Conservation (phyloP, 2,113 vertebrate species). For the Caranx melampygus region DNA sequence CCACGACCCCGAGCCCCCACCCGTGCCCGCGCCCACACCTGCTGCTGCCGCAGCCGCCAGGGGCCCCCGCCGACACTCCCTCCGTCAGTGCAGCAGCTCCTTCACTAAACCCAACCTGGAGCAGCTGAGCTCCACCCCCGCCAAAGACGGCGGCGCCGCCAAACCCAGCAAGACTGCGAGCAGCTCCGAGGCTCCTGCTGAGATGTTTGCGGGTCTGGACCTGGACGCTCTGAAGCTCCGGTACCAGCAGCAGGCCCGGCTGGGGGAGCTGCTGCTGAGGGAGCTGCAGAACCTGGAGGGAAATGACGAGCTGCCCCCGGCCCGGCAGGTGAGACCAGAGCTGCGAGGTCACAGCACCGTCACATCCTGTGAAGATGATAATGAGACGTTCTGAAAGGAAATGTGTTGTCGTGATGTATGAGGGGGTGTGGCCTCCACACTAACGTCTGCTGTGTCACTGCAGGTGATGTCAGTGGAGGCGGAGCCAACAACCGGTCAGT, state of each 20-base stretch:
- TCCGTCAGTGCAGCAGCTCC: constrained; percentile 88
- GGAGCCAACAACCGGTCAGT: constrained; percentile 81
- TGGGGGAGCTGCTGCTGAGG: constrained; percentile 87
- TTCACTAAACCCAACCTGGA: constrained; percentile 96
- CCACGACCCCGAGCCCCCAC: constrained; percentile 80
- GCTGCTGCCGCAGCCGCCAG: background rate
- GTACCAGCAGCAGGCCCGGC: constrained; percentile 84
- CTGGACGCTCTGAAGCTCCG: constrained; percentile 88
- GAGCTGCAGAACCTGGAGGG: constrained; percentile 68
- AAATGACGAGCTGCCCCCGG: constrained; percentile 64
- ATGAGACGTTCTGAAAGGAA: too few species aligned
- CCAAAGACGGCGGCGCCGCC: constrained; percentile 80
- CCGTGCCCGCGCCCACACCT: background rate
- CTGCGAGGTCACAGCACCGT: background rate
- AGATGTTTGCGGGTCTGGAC: constrained; percentile 90
- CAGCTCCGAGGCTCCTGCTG: constrained; percentile 72
- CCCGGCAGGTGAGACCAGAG: constrained; percentile 76
- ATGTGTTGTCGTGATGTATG: too few species aligned
- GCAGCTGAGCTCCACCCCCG: constrained; percentile 76
- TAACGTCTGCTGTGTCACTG: background rate
- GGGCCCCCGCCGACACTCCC: constrained; percentile 88
- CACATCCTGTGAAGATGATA: too few species aligned
- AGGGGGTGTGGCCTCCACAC: too few species aligned
- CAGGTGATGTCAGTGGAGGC: constrained; percentile 88
- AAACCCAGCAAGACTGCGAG: constrained; percentile 79